Base-by-base conservation (phyloP, 2,888 invertebrate species). In the Trypoxylon attenuatum region DNA sequence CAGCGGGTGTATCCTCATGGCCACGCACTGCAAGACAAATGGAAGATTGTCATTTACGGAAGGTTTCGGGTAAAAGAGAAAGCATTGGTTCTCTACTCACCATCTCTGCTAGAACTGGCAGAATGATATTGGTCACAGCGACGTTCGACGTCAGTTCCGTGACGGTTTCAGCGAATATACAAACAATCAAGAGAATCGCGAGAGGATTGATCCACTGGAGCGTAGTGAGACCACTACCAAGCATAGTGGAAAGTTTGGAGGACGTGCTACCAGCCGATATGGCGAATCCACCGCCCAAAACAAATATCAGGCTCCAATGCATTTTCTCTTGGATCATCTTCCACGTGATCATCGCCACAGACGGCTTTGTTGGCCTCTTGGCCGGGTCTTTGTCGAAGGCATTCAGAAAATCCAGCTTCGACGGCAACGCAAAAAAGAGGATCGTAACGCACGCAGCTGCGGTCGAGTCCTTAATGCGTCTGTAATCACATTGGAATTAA, bases 121-220 rank as follows among this genome's bases (percentile, higher is more conserved):
- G 88, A 71, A 97, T 91, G 22, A 97, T 94, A 79, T 95, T 96
- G 0, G 96, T 96, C 33, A 96, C 94, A 43, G 97, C 96, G 0
- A 96, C 95, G 84, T 97, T 97, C 25, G 95, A 94, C 0, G 96
- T 95, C 81, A 97, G 93, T 87, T 97, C 96, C 0, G 97, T 98
- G 57, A 96, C 89, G 72, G 93, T 89, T 74, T 96, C 94, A 0
- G 95, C 93, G 42, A 96, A 91, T 2, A 94, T 77, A 63, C 94
- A 92, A 10, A 96, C 92, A 2, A 95, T 91, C 22, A 95, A 87
- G 58, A 96, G 88, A 27, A 96, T 92, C 8, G 91, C 86, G 38
- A 91, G 86, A 4, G 91, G 89, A 8, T 91, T 91, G 65, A 94
- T 88, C 0, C 89, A 90, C 8, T 91, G 88, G 1, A 96, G 89